phyloP scores from a whole-genome alignment of 2,113 vertebrate species.

The Hippoglossus stenolepis region DNA sequence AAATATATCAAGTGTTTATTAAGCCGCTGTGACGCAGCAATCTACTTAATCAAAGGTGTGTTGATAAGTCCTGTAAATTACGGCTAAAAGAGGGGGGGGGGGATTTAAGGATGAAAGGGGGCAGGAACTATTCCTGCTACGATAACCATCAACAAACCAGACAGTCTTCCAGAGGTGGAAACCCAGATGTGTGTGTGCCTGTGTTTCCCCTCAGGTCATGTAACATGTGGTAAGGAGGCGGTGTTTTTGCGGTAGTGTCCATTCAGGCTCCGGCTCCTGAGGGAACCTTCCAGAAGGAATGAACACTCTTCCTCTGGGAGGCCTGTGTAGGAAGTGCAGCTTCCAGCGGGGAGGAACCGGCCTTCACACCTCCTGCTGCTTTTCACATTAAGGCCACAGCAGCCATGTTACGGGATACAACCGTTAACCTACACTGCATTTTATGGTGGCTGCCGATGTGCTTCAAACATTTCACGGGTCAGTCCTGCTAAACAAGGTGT shows the following conservation, averaged over 20 bases:
- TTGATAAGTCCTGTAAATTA: constrained; percentile 43
- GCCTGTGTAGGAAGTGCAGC: constrained; percentile 68
- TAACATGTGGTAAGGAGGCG: constrained; percentile 67
- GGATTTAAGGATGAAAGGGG: constrained; percentile 27
- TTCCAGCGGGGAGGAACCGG: constrained; percentile 61
- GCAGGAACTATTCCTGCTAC: constrained; percentile 56
- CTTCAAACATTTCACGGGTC: constrained; percentile 21
- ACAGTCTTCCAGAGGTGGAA: constrained; percentile 62
- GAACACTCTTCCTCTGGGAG: constrained; percentile 76
- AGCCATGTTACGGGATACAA: constrained; percentile 40
- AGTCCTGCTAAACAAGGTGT: neutral
- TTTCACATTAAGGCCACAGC: constrained; percentile 67
- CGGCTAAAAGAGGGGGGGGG: constrained; percentile 16
- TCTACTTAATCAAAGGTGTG: constrained; percentile 45
- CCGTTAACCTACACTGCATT: constrained; percentile 46
- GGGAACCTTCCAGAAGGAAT: constrained; percentile 71
- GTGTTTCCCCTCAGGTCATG: constrained; percentile 59
- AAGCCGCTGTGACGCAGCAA: constrained; percentile 22
- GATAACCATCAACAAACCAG: constrained; percentile 72
- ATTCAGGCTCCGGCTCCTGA: constrained; percentile 55
- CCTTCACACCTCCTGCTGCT: constrained; percentile 68
- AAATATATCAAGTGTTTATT: constrained; percentile 54
- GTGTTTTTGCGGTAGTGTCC: constrained; percentile 61
- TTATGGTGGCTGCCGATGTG: constrained; percentile 35
- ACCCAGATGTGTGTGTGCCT: constrained; percentile 66